phyloP scores from a whole-genome alignment of 2,888 invertebrate species.

The Nomada fucata region DNA sequence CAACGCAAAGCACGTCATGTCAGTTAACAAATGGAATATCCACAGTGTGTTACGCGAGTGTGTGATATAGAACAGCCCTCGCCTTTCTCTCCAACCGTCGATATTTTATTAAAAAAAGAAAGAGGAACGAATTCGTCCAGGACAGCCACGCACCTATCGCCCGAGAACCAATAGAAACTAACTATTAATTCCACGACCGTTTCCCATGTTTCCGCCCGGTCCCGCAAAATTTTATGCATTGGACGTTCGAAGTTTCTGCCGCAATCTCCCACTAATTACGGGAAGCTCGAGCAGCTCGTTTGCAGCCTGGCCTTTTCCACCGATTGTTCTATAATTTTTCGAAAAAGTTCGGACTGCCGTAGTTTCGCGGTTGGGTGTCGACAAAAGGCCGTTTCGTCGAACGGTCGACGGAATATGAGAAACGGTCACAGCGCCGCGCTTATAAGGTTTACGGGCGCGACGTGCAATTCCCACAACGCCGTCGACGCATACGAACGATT shows the following conservation, averaged over 20 bases:
- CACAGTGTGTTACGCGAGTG: too few species aligned
- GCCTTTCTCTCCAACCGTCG: too few species aligned
- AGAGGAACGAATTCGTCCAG: too few species aligned
- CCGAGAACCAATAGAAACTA: too few species aligned
- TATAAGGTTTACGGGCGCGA: slow-evolving; percentile 20
- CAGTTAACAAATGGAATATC: too few species aligned
- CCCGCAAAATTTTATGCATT: neutral
- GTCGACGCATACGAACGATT: too few species aligned
- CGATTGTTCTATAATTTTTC: neutral
- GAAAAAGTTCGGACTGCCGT: neutral
- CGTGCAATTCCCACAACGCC: slow-evolving; percentile 17
- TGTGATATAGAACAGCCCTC: too few species aligned
- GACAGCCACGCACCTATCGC: too few species aligned
- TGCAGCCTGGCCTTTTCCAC: neutral
- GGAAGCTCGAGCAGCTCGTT: neutral
- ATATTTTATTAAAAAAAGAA: too few species aligned
- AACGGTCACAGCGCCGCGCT: slow-evolving; percentile 19
- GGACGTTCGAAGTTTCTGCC: neutral
- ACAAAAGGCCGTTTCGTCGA: slow-evolving; percentile 24
- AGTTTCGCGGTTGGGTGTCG: neutral
- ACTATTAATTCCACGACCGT: neutral
- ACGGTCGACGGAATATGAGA: slow-evolving; percentile 7
- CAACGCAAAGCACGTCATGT: too few species aligned
- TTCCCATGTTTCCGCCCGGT: neutral
- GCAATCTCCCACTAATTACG: neutral